Conservation (phyloP, 64 coral and sea anemone genomes). For the Montipora efflorescens region DNA sequence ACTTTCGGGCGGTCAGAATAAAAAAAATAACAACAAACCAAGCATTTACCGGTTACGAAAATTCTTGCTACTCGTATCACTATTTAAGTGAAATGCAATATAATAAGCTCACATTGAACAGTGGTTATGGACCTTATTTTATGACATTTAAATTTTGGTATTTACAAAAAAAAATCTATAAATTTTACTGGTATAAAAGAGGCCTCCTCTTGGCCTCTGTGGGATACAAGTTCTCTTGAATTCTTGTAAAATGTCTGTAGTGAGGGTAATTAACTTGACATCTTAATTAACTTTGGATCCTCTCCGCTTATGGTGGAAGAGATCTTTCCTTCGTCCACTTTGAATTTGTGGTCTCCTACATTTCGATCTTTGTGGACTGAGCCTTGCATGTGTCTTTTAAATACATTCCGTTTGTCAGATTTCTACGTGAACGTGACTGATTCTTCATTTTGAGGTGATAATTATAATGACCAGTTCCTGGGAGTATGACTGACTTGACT, state of each 20-base stretch:
- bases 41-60: too few species aligned
- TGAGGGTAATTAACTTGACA: background rate
- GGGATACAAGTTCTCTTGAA: background rate
- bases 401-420: background rate
- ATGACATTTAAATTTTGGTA: background rate
- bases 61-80: too few species aligned
- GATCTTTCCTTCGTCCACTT: too few species aligned
- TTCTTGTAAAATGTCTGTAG: background rate
- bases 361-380: background rate
- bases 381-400: conserved; percentile 3
- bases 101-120: background rate
- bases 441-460: background rate
- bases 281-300: too few species aligned
- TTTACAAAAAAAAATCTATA: background rate
- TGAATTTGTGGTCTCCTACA: background rate
- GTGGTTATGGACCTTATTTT: background rate
- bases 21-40: too few species aligned
- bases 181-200: background rate
- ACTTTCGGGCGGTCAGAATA: too few species aligned
- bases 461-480: background rate
- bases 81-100: background rate
- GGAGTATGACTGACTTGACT: background rate
- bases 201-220: background rate
- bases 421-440: background rate
- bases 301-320: background rate